Percentiles rank a stretch among this genome's conserved stretches.
Evolutionary conservation across 1,140 invertebrate genomes (phyloP).

Genomic region (Drosophila novamexicana): DNA sequence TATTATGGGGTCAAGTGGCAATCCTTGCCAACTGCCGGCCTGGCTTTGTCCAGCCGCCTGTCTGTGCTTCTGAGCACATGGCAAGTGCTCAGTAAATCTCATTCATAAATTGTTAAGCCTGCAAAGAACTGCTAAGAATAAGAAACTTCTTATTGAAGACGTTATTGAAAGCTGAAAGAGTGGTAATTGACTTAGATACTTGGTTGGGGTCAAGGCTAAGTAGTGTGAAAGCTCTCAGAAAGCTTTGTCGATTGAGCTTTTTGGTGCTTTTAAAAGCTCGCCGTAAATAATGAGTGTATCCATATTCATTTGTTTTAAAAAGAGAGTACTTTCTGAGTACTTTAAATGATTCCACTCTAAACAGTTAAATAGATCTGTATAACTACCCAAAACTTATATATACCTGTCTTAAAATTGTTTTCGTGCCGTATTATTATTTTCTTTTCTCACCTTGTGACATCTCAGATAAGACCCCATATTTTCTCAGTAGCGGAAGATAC

Average conservation of each 20-base stretch:
- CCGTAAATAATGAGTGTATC: too few relatives aligned
- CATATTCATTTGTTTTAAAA: too few relatives aligned
- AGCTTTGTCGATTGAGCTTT: neutral
- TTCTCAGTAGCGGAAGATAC: neutral
- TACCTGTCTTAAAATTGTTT: too few relatives aligned
- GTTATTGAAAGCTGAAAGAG: neutral
- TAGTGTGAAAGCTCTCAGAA: neutral
- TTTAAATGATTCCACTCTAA: too few relatives aligned
- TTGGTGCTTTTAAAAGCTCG: slow-evolving; percentile 2
- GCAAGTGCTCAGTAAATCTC: slow-evolving; percentile 58
- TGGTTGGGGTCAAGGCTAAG: slow-evolving; percentile 11
- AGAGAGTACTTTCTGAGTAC: too few relatives aligned
- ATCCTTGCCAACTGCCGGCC: slow-evolving; percentile 11
- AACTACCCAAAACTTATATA: too few relatives aligned
- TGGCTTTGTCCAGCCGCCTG: slow-evolving; percentile 10
- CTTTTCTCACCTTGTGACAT: neutral
- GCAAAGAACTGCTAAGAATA: slow-evolving; percentile 44
- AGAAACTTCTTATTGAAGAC: neutral
- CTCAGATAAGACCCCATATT: neutral
- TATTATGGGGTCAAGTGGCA: slow-evolving; percentile 68
- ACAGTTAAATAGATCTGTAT: too few relatives aligned
- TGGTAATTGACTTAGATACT: too few relatives aligned
- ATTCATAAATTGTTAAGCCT: slow-evolving; percentile 68
- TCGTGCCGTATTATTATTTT: neutral
- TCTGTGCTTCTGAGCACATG: neutral